Evolutionary conservation across 1,140 invertebrate species (phyloP).

Genomic region (Mercenaria mercenaria): DNA sequence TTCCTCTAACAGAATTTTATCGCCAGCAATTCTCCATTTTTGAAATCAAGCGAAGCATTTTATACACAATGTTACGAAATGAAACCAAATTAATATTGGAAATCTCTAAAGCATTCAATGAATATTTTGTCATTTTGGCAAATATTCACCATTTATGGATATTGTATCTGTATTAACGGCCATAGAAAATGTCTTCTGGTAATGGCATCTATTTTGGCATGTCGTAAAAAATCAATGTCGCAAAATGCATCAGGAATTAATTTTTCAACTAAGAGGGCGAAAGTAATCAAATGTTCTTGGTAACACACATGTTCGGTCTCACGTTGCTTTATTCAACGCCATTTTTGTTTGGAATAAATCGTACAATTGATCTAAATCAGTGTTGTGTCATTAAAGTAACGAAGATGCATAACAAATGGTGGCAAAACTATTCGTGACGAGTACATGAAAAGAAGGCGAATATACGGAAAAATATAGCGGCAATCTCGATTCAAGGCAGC

Average conservation of each 20-base stretch:
- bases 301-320: conserved; percentile 43
- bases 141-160: conserved; percentile 51
- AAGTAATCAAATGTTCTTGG: conserved; percentile 41
- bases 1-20: conserved; percentile 36
- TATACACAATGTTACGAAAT: conserved; percentile 63
- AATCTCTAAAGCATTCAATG: conserved; percentile 59
- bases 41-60: conserved; percentile 58
- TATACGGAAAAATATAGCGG: too few relatives aligned
- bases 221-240: conserved; percentile 49
- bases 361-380: neutral
- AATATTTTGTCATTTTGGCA: conserved; percentile 65
- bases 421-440: too few relatives aligned
- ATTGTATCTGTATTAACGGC: conserved; percentile 62
- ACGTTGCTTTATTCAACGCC: neutral
- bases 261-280: conserved; percentile 19
- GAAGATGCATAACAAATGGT: too few relatives aligned
- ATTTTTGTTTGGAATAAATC: conserved; percentile 1
- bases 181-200: conserved; percentile 43
- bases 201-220: conserved; percentile 48
- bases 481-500: too few relatives aligned
- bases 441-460: too few relatives aligned
- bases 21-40: conserved; percentile 52
- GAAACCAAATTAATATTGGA: conserved; percentile 63
- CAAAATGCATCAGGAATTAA: conserved; percentile 54
- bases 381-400: too few relatives aligned